These are phyloP conservation scores for Aphis craccivora DNA, from an alignment of 1,140 invertebrate genomes.

Conservation along the genomic window DNA sequence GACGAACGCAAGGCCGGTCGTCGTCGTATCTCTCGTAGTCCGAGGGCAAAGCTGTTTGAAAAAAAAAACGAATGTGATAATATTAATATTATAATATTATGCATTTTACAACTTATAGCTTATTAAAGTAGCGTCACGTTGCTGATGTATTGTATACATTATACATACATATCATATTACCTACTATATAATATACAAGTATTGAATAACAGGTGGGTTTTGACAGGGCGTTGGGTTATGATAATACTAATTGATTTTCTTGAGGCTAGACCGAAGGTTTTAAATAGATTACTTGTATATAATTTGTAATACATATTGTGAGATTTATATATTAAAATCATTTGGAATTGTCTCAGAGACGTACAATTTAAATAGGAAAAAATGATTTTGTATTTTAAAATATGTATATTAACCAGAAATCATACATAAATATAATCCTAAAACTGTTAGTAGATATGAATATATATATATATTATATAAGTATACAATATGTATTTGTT, in stretches of 20 bases:
- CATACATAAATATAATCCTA: not conserved
- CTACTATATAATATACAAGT: not conserved
- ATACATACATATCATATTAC: not conserved
- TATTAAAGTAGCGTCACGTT: not conserved
- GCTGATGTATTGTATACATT: not conserved
- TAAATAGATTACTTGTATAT: no score
- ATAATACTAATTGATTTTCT: no score
- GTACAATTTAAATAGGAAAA: no score
- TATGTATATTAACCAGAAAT: not conserved
- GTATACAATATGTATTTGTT: not conserved
- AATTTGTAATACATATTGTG: no score
- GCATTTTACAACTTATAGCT: not conserved
- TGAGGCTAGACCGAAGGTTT: no score
- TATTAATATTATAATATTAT: not conserved
- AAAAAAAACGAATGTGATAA: not conserved
- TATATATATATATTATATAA: no score
- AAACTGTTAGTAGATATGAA: not conserved
- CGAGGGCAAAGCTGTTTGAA: constrained; percentile 37
- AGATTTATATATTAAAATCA: no score
- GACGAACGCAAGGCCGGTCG: constrained; percentile 44
- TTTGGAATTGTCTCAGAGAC: no score
- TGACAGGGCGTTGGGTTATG: no score
- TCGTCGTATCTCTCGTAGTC: constrained; percentile 56
- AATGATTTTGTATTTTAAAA: not conserved
- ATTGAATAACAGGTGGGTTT: no score